Evolutionary conservation across 2,888 invertebrate genomes (phyloP).

Genomic region (Calliphora vomitoria): DNA sequence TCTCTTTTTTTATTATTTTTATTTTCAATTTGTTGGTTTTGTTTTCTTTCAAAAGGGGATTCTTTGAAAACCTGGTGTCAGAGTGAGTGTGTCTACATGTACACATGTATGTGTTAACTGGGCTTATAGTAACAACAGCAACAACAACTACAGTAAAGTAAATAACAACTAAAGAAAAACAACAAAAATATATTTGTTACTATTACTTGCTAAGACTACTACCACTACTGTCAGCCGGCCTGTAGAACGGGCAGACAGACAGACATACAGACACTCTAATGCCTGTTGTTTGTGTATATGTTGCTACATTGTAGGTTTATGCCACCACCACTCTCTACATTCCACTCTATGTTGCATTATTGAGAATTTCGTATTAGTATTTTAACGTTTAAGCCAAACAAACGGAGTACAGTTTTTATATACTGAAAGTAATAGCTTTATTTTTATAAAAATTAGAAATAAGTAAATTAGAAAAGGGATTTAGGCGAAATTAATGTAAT

Average conservation of each 20-base stretch:
- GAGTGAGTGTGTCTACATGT: not conserved
- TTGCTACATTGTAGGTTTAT: slow-evolving; percentile 17
- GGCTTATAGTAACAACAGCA: not conserved
- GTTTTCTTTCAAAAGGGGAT: slow-evolving; percentile 13
- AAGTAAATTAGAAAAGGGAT: too few relatives aligned
- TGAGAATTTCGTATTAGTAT: slow-evolving; percentile 13
- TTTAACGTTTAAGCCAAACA: slow-evolving; percentile 7
- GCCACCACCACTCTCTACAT: not conserved
- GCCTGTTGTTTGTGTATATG: not conserved
- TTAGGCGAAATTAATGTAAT: too few relatives aligned
- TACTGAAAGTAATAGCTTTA: not conserved
- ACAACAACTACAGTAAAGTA: slow-evolving; percentile 2
- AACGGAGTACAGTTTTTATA: slow-evolving; percentile 26
- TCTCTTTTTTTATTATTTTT: not conserved
- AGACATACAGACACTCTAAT: not conserved
- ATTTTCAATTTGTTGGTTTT: slow-evolving; percentile 11
- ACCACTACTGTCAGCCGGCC: slow-evolving; percentile 5
- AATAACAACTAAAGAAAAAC: not conserved
- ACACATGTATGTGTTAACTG: slow-evolving; percentile 22
- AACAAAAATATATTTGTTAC: slow-evolving; percentile 29
- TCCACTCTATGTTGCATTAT: slow-evolving; percentile 17
- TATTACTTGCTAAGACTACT: not conserved
- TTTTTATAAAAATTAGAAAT: not conserved
- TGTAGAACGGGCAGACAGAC: not conserved
- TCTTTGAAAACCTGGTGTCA: slow-evolving; percentile 31